A percentile compares a stretch with the other conserved stretches of the same genome.
Conservation (phyloP, 2,888 invertebrate genomes). For the Lochmaea crataegi region DNA sequence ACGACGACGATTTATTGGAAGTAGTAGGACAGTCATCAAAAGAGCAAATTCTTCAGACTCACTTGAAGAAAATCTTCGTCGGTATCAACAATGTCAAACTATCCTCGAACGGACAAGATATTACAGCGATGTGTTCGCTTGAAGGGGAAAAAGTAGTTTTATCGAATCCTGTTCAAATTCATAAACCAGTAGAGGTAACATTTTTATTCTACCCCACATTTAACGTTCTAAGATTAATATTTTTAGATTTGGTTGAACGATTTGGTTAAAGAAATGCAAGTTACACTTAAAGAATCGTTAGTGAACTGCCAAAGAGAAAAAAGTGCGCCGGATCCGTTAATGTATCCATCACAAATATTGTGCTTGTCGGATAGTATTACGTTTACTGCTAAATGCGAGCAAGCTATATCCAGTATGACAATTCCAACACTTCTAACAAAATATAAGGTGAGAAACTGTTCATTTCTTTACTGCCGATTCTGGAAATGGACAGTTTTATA, state of each 20-base stretch:
- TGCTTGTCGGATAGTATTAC: conserved; percentile 86
- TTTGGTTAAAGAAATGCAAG: conserved; percentile 85
- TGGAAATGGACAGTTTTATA: no score
- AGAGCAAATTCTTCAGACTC: conserved; percentile 89
- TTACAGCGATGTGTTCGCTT: conserved; percentile 76
- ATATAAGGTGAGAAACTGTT: conserved; percentile 63
- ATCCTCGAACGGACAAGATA: conserved; percentile 65
- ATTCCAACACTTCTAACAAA: conserved; percentile 68
- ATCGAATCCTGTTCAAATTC: conserved; percentile 76
- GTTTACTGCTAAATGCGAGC: conserved; percentile 88
- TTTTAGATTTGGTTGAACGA: conserved; percentile 79
- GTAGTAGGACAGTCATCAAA: conserved; percentile 93
- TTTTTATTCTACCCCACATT: not conserved
- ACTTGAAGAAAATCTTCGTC: conserved; percentile 96
- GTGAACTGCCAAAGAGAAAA: conserved; percentile 68
- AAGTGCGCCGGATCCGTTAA: conserved; percentile 70
- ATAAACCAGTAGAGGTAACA: conserved; percentile 80
- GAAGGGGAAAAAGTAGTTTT: conserved; percentile 81
- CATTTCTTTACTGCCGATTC: no score
- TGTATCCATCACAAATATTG: conserved; percentile 83
- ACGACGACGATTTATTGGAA: conserved; percentile 97
- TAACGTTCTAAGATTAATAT: not conserved
- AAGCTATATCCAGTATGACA: conserved; percentile 77
- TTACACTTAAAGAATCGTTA: conserved; percentile 78
- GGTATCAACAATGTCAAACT: conserved; percentile 86